phyloP scores from a whole-genome alignment of 2,888 invertebrate species.

The Rhopalosiphum nymphaeae region DNA sequence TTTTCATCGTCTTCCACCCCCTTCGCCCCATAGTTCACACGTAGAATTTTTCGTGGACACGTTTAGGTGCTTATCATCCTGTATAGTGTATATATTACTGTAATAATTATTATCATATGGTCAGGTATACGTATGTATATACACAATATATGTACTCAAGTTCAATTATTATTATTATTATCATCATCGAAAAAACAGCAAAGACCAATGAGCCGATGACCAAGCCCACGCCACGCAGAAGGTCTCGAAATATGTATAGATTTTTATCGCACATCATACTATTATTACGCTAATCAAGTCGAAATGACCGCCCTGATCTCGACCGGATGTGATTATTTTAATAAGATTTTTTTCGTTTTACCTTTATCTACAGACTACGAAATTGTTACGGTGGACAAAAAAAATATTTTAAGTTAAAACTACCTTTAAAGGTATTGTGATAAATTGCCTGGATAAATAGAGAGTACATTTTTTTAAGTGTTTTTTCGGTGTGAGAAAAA shows the following conservation, averaged over 20 bases:
- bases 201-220: constrained; percentile 29
- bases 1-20: background rate
- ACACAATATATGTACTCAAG: background rate
- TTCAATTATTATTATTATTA: background rate
- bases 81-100: background rate
- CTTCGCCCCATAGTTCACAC: background rate
- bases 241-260: background rate
- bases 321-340: constrained; percentile 33
- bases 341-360: constrained; percentile 12
- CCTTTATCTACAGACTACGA: background rate
- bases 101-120: background rate
- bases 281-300: background rate
- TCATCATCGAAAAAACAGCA: background rate
- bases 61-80: background rate
- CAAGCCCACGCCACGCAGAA: background rate
- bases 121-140: background rate
- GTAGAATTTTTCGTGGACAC: background rate
- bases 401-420: background rate
- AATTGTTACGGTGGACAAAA: background rate
- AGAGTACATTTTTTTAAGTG: background rate
- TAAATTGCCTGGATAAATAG: background rate
- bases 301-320: constrained; percentile 6
- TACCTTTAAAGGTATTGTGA: background rate
- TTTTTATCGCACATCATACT: background rate
- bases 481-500: constrained; percentile 8